Evolutionary conservation across 2,888 invertebrate genomes (phyloP), one percentile per base, ranked within the genome.

Genomic region (Archaeoteleia sp.): DNA sequence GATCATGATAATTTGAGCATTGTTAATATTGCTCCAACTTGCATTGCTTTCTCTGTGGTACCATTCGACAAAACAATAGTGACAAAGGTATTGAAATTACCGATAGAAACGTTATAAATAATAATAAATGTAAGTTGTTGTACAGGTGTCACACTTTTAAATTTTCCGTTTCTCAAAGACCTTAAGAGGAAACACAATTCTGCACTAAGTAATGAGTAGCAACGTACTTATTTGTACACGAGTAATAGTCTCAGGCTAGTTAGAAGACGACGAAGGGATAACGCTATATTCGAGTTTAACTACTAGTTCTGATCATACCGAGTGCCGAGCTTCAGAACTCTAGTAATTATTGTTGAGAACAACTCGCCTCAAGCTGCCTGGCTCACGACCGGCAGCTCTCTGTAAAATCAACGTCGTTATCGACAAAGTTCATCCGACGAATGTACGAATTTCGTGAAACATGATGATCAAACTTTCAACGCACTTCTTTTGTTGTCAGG

Each of bases 281-380:
- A 67, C 70, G 72, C 54, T 70, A 71, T 76, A 72, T 75, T 74
- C 70, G 68, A 72, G 71, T 74, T 74, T 68, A 71, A 72, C 61
- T 71, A 65, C 58, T 69, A 60, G 67, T 62, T 58, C 62, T 62
- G 73, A 60, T 55, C 71, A 69, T 73, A 72, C 67, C 71, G 73
- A 71, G 72, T 72, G 70, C 74, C 61, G 74, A 78, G 78, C 79
- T 76, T 69, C 74, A 69, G 74, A 79, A 80, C 79, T 80, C 77
- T 67, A 74, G 78, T 81, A 80, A 82, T 81, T 81, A 79, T 79
- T 77, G 78, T 77, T 80, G 72, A 70, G 60, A 80, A 80, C 78
- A 75, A 75, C 76, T 77, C 69, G 66, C 71, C 74, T 77, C 71
- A 58, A 71, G 55, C 68, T 62, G 53, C 49, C 55, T 37, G 15